Base-by-base conservation (phyloP, 2,113 vertebrate species). In the Centropus unirufus region DNA sequence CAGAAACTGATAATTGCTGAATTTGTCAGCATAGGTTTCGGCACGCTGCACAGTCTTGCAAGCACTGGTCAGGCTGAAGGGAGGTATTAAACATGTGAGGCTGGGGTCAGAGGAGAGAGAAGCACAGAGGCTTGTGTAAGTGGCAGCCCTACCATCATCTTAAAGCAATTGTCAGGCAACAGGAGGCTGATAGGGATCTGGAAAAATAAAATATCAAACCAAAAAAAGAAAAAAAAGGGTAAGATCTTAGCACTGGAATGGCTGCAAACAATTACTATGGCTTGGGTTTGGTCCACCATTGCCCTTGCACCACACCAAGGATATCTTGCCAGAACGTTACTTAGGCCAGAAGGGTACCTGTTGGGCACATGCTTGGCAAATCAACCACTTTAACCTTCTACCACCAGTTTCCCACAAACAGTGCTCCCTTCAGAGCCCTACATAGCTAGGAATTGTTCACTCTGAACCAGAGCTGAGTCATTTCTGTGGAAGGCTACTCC, bases 1-100 rank as follows among this genome's bases (percentile, higher is more conserved):
- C 83, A 94, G 75, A 93, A 94, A 88, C 34, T 92, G 55, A 77
- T 83, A 94, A 94, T 93, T 86, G 86, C 89, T 42, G 4, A 39
- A 27, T 34, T 89, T 3, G 0, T 66, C 20, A 46, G 79, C 5
- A 12, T 3, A 86, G 85, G 54, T 63, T 88, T 90, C 86, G 92
- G 79, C 72, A 88, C 79, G 21, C n/a, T 19, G 2, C 83, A 79
- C 75, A 59, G 88, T 83, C 82, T 29, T 39, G 47, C 7, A 0
- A 70, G 27, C 6, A 2, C 76, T 59, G 64, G 55, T 32, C 42
- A 59, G 86, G 78, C 67, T 74, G 55, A 26, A 62, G 27, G 36
- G 59, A 78, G 59, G 67, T 77, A 80, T 77, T 66, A 70, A 87
- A 73, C 57, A 68, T 8, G 14, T 40, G 79, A 90, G 79, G 83